Evolutionary conservation across 1,140 invertebrate genomes (phyloP).

Genomic region (Drosophila nigrodunni): DNA sequence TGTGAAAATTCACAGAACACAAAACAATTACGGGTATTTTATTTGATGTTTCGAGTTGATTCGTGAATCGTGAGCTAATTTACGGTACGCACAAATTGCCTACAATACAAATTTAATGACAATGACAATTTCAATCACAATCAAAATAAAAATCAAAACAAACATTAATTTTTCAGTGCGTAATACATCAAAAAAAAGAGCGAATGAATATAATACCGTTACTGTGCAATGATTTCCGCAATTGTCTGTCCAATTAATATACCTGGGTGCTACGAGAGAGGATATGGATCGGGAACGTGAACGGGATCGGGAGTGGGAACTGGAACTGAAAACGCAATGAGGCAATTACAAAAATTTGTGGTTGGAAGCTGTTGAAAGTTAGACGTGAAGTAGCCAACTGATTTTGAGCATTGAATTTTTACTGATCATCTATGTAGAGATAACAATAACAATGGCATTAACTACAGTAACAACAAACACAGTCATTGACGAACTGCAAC

Average conservation of each 20-base stretch:
- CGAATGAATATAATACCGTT: constrained; percentile 11
- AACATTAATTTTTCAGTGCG: constrained; percentile 21
- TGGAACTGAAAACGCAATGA: constrained; percentile 2
- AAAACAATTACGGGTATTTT: constrained; percentile 13
- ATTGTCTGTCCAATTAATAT: constrained; percentile 32
- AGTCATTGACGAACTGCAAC: constrained; percentile 66
- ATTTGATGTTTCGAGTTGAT: not conserved
- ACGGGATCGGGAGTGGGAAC: constrained; percentile 2
- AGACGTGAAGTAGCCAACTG: constrained; percentile 21
- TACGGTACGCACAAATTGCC: constrained; percentile 15
- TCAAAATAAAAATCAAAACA: constrained; percentile 23
- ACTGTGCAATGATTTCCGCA: constrained; percentile 36
- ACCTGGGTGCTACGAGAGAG: constrained; percentile 14
- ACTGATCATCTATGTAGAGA: constrained; percentile 60
- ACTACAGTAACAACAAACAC: constrained; percentile 51
- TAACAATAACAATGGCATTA: constrained; percentile 40
- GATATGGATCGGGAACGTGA: constrained; percentile 8
- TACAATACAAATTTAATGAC: constrained; percentile 24
- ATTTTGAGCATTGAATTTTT: constrained; percentile 31
- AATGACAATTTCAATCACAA: constrained; percentile 36
- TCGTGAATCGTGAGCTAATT: constrained; percentile 28
- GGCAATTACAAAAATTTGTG: constrained; percentile 36
- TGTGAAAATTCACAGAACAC: constrained; percentile 18
- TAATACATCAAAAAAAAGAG: constrained; percentile 16
- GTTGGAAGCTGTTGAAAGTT: constrained; percentile 36